Evolutionary conservation across 2,797 vertebrate genomes (phyloP).

Genomic region (Thamnophis elegans): DNA sequence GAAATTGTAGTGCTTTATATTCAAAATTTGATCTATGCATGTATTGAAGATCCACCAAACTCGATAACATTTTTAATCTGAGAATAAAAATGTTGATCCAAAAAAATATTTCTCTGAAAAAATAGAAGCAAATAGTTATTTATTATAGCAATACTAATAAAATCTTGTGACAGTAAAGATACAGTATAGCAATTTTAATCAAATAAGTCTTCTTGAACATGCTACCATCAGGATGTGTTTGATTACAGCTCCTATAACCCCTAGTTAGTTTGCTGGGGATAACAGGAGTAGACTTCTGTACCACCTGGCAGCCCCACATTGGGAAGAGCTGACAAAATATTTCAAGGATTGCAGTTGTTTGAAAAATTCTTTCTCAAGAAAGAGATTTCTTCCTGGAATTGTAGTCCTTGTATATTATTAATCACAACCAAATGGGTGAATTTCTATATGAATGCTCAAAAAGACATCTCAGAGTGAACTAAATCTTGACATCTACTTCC

Average conservation of each 20-base stretch:
- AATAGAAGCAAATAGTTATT: neutral
- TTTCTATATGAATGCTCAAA: conserved; percentile 52
- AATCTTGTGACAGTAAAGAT: neutral
- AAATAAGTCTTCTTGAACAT: neutral
- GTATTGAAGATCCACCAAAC: neutral
- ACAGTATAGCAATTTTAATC: neutral
- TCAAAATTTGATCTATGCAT: neutral
- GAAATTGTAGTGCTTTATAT: neutral
- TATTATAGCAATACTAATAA: neutral
- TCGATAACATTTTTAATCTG: neutral
- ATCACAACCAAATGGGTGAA: conserved; percentile 12
- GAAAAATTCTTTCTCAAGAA: neutral
- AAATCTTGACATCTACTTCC: conserved; percentile 65
- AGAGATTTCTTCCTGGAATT: conserved; percentile 2
- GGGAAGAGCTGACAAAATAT: neutral
- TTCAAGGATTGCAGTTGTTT: neutral
- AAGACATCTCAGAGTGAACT: conserved; percentile 56
- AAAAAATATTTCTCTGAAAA: neutral
- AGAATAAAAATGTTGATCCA: neutral
- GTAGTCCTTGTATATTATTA: neutral
- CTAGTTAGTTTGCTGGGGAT: neutral
- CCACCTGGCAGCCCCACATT: neutral
- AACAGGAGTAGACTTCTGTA: neutral
- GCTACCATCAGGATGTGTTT: neutral
- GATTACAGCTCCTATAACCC: neutral